Conservation (phyloP, 2,888 invertebrate genomes). For the Elegia similella region DNA sequence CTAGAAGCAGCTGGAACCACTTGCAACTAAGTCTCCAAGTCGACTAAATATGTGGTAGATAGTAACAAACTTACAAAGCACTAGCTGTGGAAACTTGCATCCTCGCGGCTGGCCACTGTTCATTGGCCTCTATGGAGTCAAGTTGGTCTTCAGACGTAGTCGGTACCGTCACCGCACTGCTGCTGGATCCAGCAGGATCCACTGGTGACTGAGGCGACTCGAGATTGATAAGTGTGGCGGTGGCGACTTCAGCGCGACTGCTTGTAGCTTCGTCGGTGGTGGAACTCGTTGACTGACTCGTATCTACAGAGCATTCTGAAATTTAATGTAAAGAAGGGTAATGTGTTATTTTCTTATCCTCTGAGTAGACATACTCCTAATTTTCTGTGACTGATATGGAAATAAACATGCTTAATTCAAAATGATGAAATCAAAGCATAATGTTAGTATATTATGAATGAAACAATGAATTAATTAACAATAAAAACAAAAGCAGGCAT, state of each 20-base stretch:
- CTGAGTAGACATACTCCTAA: not conserved
- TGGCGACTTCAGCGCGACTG: constrained; percentile 60
- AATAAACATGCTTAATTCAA: no score
- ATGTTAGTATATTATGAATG: no score
- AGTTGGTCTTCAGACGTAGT: constrained; percentile 57
- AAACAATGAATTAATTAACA: no score
- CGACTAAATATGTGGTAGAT: no score
- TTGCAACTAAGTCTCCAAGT: no score
- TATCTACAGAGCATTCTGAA: constrained; percentile 64
- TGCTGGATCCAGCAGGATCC: constrained; percentile 38
- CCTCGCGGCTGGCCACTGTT: constrained; percentile 62
- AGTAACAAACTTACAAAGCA: constrained; percentile 52
- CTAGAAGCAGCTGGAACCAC: no score
- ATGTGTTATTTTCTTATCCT: not conserved
- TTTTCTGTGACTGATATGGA: not conserved
- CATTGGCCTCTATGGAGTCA: constrained; percentile 72
- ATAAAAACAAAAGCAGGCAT: no score
- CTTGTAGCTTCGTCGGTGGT: constrained; percentile 53
- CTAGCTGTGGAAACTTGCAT: constrained; percentile 65
- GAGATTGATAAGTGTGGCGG: constrained; percentile 67
- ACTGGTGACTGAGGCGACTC: constrained; percentile 63
- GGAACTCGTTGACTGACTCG: constrained; percentile 69
- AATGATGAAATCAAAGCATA: no score
- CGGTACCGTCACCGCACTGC: constrained; percentile 28
- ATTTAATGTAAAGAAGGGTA: not conserved